Conservation (phyloP, 2,113 vertebrate genomes). For the Stigmatopora argus region DNA sequence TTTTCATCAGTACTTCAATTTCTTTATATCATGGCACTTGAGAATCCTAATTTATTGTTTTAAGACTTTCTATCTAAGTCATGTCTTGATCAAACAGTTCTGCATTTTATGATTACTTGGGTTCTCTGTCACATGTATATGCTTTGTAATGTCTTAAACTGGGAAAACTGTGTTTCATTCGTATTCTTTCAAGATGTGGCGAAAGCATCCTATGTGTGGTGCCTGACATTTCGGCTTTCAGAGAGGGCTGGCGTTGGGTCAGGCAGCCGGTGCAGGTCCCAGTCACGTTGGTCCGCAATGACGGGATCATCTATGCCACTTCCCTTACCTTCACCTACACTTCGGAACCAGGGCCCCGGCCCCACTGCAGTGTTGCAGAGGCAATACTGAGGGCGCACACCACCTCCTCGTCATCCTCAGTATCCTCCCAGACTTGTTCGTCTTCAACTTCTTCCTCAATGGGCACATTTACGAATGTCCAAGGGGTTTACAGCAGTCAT, state of each 20-base stretch:
- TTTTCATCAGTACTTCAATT: too few relatives aligned
- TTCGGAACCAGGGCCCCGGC: constrained; percentile 89
- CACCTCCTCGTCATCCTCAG: constrained; percentile 80
- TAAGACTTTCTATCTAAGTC: too few relatives aligned
- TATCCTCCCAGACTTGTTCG: constrained; percentile 68
- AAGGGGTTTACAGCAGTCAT: constrained; percentile 74
- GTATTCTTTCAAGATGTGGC: constrained; percentile 74
- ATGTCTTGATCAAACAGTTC: too few relatives aligned
- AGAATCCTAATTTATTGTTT: too few relatives aligned
- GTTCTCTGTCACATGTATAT: too few relatives aligned
- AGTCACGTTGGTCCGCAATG: constrained; percentile 91
- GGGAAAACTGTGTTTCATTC: not conserved
- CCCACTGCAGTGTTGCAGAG: constrained; percentile 91
- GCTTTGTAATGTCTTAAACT: too few relatives aligned
- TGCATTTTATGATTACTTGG: too few relatives aligned
- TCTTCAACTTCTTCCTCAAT: constrained; percentile 67
- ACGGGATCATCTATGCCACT: constrained; percentile 94
- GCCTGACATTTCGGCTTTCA: constrained; percentile 95
- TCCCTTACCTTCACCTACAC: constrained; percentile 98
- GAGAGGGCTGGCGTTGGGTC: constrained; percentile 96
- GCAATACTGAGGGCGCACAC: constrained; percentile 84
- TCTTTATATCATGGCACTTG: too few relatives aligned
- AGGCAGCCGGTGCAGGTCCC: constrained; percentile 95
- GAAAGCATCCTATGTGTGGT: constrained; percentile 95
- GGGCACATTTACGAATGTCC: constrained; percentile 76